Evolutionary conservation across 1,140 invertebrate genomes (phyloP).

Genomic region (Caenorhabditis latens): DNA sequence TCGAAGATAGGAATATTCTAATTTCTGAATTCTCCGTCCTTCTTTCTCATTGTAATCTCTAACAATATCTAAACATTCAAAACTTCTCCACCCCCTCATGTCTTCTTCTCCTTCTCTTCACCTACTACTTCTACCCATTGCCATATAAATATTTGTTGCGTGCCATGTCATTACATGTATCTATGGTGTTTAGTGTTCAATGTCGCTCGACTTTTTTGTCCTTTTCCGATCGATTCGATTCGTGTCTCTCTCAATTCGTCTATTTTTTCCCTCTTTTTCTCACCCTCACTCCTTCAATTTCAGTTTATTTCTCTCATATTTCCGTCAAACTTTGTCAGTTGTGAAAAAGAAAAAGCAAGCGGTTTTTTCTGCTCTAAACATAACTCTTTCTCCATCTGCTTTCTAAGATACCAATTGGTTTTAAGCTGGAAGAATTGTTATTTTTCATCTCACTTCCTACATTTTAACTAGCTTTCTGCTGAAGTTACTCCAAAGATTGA

Average conservation of each 20-base stretch:
- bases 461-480: background rate
- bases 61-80: too few relatives aligned
- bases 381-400: background rate
- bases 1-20: too few relatives aligned
- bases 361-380: background rate
- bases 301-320: slow-evolving; percentile 52
- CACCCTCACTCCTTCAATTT: background rate
- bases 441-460: background rate
- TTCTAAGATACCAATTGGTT: slow-evolving; percentile 12
- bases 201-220: slow-evolving; percentile 38
- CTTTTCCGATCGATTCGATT: slow-evolving; percentile 50
- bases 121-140: background rate
- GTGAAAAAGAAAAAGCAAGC: background rate
- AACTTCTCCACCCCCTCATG: background rate
- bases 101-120: background rate
- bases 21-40: background rate
- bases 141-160: slow-evolving; percentile 10
- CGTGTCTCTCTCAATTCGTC: background rate
- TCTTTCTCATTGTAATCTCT: background rate
- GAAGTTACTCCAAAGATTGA: background rate
- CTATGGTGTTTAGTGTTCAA: slow-evolving; percentile 49
- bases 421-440: background rate
- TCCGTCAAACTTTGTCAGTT: slow-evolving; percentile 46
- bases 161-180: slow-evolving; percentile 27
- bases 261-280: slow-evolving; percentile 31